A percentile compares a stretch with the other conserved stretches of the same genome.
phyloP scores from a whole-genome alignment of 2,113 vertebrate species.

The Amblyornis subalaris region DNA sequence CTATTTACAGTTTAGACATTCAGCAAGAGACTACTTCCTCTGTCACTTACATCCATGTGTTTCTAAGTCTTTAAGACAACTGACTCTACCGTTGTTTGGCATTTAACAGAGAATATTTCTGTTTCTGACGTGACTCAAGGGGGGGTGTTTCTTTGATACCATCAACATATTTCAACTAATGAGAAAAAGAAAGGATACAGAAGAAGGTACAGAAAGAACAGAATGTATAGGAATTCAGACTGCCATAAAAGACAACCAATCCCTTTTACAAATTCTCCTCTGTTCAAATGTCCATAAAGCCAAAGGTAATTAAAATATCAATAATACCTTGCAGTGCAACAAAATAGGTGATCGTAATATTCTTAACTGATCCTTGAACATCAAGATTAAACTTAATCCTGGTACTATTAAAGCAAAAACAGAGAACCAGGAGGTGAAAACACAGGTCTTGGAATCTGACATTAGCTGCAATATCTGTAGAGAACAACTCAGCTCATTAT shows the following conservation, averaged over 20 bases:
- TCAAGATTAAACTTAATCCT: background rate
- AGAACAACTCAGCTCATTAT: background rate
- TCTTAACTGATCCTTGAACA: background rate
- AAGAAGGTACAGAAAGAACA: background rate
- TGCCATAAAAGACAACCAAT: background rate
- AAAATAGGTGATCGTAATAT: background rate
- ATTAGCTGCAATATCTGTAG: background rate
- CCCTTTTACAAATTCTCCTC: background rate
- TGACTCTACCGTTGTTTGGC: background rate
- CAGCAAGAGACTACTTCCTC: background rate
- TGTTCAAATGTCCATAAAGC: background rate
- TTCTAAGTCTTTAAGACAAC: background rate
- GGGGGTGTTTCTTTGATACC: background rate
- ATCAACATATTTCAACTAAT: background rate
- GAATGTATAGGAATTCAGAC: background rate
- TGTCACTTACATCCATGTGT: background rate
- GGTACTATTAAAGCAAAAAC: background rate
- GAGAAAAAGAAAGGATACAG: background rate
- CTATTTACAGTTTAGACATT: background rate
- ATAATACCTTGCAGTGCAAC: background rate
- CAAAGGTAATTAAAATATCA: background rate
- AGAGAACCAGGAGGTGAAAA: background rate
- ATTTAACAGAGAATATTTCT: background rate
- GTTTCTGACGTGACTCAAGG: background rate
- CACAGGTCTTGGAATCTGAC: background rate